Conservation (phyloP, 2,888 invertebrate genomes). For the Folsomia manolachei region DNA sequence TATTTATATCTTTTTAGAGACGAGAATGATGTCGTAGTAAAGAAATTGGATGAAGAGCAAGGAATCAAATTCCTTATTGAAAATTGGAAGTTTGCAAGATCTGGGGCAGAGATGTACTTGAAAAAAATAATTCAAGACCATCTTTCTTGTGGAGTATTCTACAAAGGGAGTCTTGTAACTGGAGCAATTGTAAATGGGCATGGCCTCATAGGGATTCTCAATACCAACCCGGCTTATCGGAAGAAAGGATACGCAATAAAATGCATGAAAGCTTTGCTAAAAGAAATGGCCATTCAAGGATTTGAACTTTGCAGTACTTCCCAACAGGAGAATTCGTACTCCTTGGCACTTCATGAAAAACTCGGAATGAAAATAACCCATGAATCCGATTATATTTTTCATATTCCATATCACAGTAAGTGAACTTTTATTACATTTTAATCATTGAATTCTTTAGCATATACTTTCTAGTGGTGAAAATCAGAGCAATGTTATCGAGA, state of each 20-base stretch:
- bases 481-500: no score
- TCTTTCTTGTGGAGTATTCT: constrained; percentile 20
- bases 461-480: no score
- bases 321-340: background rate
- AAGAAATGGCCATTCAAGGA: background rate
- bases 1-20: no score
- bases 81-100: constrained; percentile 27
- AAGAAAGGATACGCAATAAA: background rate
- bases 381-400: constrained; percentile 31
- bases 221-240: constrained; percentile 13
- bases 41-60: constrained; percentile 19
- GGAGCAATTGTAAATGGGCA: constrained; percentile 25
- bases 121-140: constrained; percentile 19
- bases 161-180: constrained; percentile 20
- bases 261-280: background rate
- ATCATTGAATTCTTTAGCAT: no score
- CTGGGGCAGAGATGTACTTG: constrained; percentile 20
- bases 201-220: constrained; percentile 26
- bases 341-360: background rate
- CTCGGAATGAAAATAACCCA: constrained; percentile 24
- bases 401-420: constrained; percentile 22
- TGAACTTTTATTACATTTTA: no score
- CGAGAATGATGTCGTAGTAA: constrained; percentile 19
- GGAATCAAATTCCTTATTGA: constrained; percentile 27
- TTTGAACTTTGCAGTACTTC: background rate